Percentiles rank a stretch among this genome's conserved stretches.
phyloP scores from a whole-genome alignment of 2,888 invertebrate species.

The Watsonalla binaria region DNA sequence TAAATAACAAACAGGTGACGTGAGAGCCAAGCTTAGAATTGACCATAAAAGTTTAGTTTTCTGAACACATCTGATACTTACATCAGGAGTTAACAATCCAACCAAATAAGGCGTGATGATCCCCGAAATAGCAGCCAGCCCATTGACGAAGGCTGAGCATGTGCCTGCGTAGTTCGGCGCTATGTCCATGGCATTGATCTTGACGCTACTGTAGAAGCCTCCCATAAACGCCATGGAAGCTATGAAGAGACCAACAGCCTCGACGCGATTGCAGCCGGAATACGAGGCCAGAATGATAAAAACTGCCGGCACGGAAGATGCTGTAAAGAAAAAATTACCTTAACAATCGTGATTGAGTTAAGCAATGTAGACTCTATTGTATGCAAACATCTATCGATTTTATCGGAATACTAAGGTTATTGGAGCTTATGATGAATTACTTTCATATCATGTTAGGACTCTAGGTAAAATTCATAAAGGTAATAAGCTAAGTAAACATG shows the following conservation, averaged over 20 bases:
- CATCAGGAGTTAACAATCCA: slow-evolving; percentile 79
- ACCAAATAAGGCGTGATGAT: slow-evolving; percentile 80
- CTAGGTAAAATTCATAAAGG: no score
- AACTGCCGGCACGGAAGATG: slow-evolving; percentile 80
- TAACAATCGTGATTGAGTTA: slow-evolving; percentile 27
- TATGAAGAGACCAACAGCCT: slow-evolving; percentile 77
- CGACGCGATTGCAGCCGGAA: slow-evolving; percentile 75
- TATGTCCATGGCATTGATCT: slow-evolving; percentile 82
- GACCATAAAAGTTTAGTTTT: no score
- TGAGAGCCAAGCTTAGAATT: no score
- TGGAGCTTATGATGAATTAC: background rate
- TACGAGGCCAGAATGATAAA: slow-evolving; percentile 81
- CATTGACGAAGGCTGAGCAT: slow-evolving; percentile 81
- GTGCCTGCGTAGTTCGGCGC: slow-evolving; percentile 82
- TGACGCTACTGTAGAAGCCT: slow-evolving; percentile 83
- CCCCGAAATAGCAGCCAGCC: slow-evolving; percentile 80
- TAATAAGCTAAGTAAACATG: background rate
- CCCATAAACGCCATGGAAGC: slow-evolving; percentile 83
- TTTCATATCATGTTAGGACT: background rate
- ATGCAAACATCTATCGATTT: slow-evolving; percentile 11
- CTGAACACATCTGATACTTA: slow-evolving; percentile 52
- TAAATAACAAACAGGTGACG: no score
- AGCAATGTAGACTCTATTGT: slow-evolving; percentile 16
- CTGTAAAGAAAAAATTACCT: slow-evolving; percentile 53
- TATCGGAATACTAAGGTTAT: slow-evolving; percentile 5